These are phyloP conservation scores for Abscondita cerata DNA, from an alignment of 2,888 invertebrate species.

Conservation along the genomic window DNA sequence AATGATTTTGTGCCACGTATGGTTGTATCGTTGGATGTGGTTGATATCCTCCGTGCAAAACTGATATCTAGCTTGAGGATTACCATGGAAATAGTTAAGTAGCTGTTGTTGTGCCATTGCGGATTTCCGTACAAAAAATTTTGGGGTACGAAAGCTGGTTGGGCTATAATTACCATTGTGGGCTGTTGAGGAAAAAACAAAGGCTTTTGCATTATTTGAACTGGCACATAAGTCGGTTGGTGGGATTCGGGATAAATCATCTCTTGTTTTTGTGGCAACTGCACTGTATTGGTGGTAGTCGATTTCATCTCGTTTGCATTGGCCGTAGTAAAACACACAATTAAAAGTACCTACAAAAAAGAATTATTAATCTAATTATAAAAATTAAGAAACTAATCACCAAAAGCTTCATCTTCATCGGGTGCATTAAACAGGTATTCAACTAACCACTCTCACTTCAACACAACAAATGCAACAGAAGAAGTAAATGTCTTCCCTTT, in stretches of 20 bases:
- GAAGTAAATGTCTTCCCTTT: conserved; percentile 38
- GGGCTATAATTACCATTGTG: conserved; percentile 56
- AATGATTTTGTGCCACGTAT: conserved; percentile 35
- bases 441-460: conserved; percentile 37
- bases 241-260: conserved; percentile 25
- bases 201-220: conserved; percentile 32
- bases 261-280: conserved; percentile 38
- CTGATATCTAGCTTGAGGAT: conserved; percentile 51
- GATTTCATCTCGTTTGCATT: conserved; percentile 25
- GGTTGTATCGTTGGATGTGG: conserved; percentile 33
- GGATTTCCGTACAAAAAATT: conserved; percentile 44
- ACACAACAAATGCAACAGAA: conserved; percentile 36
- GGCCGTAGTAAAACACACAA: conserved; percentile 14
- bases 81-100: conserved; percentile 52
- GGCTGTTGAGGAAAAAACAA: conserved; percentile 38
- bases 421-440: conserved; percentile 29
- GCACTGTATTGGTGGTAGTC: conserved; percentile 39
- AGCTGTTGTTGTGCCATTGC: conserved; percentile 51
- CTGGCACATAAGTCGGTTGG: conserved; percentile 20
- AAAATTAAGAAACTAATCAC: conserved; percentile 25
- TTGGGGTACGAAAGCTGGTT: conserved; percentile 51
- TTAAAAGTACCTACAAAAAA: conserved; percentile 32
- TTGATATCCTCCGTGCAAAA: conserved; percentile 41
- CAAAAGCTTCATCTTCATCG: conserved; percentile 34
- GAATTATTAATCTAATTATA: conserved; percentile 7